phyloP scores from a whole-genome alignment of 2,113 vertebrate genomes.

The Engraulis encrasicolus region DNA sequence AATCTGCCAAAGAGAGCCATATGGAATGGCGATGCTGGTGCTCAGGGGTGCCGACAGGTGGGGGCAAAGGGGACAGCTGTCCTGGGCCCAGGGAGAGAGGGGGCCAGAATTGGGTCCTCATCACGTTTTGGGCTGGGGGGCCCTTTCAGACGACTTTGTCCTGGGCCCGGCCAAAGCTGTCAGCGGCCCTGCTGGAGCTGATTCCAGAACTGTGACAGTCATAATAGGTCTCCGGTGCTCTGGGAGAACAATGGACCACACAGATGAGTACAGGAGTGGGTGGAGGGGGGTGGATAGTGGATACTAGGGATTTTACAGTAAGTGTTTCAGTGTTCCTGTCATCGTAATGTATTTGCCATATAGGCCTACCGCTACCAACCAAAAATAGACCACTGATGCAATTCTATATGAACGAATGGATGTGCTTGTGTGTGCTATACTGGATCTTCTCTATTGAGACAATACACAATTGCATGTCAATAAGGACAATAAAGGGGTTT shows the following conservation, averaged over 20 bases:
- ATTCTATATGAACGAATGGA: not conserved
- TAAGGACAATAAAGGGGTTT: no score
- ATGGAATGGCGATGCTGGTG: conserved; percentile 1
- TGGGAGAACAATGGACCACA: not conserved
- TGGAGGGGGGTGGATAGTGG: not conserved
- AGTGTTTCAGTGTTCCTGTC: not conserved
- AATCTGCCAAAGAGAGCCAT: not conserved
- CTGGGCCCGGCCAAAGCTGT: no score
- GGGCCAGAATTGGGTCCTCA: no score
- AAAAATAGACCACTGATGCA: not conserved
- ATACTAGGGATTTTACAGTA: not conserved
- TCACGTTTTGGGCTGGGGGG: no score
- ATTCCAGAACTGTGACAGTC: not conserved
- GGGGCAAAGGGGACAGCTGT: no score
- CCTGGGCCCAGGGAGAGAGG: no score
- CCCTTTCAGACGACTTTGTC: no score
- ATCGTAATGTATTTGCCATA: not conserved
- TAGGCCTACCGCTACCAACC: not conserved
- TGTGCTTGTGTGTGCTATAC: no score
- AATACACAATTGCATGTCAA: no score
- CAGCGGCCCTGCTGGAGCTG: no score
- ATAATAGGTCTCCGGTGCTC: not conserved
- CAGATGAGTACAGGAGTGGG: not conserved
- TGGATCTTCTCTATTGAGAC: no score
- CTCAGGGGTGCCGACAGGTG: no score